These are phyloP conservation scores for Coecobrya sp. DNA, from an alignment of 2,888 invertebrate genomes.

Conservation along the genomic window DNA sequence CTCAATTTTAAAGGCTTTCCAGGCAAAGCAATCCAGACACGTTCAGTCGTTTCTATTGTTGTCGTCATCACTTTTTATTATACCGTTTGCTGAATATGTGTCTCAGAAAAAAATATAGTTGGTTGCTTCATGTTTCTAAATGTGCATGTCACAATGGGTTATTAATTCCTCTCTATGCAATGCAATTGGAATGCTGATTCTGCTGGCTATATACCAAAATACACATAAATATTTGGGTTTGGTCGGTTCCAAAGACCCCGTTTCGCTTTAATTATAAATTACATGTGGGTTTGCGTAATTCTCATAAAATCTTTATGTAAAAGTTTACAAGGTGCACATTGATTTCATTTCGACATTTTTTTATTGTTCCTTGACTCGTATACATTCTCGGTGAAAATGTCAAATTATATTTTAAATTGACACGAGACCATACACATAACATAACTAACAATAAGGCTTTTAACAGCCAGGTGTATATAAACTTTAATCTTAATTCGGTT, in stretches of 20 bases:
- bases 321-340: background rate
- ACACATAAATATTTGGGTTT: too few species aligned
- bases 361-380: background rate
- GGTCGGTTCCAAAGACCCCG: too few species aligned
- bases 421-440: background rate
- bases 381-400: slow-evolving; percentile 1
- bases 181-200: background rate
- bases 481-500: too few species aligned
- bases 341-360: background rate
- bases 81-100: background rate
- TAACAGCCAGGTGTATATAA: background rate
- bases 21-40: slow-evolving; percentile 52
- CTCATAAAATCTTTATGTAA: too few species aligned
- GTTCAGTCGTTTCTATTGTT: too few species aligned
- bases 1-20: slow-evolving; percentile 25
- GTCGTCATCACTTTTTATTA: background rate
- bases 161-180: background rate
- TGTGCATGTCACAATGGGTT: background rate
- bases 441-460: background rate
- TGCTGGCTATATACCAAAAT: background rate
- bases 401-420: slow-evolving; percentile 34
- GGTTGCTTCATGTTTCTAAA: too few species aligned
- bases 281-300: background rate
- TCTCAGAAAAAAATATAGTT: background rate
- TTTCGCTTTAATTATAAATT: background rate